phyloP scores from a whole-genome alignment of 2,888 invertebrate species.

The Erebia ligea region DNA sequence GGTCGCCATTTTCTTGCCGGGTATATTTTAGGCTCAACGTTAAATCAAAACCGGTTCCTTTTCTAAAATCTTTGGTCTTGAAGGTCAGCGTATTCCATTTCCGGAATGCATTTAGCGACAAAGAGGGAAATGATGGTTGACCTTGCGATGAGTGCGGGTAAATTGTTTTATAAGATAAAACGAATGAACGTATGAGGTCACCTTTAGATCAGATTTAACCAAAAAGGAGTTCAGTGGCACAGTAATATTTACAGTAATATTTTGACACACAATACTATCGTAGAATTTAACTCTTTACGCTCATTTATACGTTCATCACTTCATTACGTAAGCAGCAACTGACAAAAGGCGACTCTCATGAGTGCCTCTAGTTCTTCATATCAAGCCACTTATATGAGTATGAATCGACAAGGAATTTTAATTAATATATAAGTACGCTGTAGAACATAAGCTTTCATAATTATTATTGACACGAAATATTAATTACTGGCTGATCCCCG shows the following conservation, averaged over 20 bases:
- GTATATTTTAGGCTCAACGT: neutral
- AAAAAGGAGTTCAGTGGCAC: slow-evolving; percentile 6
- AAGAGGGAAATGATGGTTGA: slow-evolving; percentile 43
- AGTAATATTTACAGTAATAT: too few species aligned
- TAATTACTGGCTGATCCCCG: too few species aligned
- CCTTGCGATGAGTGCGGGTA: slow-evolving; percentile 46
- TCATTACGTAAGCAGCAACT: too few species aligned
- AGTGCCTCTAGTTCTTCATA: too few species aligned
- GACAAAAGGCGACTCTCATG: too few species aligned
- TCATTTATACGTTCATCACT: too few species aligned
- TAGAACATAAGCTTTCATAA: too few species aligned
- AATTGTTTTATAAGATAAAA: slow-evolving; percentile 43
- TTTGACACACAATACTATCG: neutral
- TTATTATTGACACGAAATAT: too few species aligned
- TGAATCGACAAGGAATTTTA: too few species aligned
- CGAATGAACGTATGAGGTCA: slow-evolving; percentile 62
- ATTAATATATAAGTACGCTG: too few species aligned
- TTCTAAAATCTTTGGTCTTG: slow-evolving; percentile 38
- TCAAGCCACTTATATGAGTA: too few species aligned
- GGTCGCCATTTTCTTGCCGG: neutral
- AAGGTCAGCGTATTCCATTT: slow-evolving; percentile 55
- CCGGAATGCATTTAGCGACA: slow-evolving; percentile 46
- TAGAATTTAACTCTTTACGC: too few species aligned
- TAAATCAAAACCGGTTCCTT: slow-evolving; percentile 47
- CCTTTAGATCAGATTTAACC: slow-evolving; percentile 45